Evolutionary conservation across 2,888 invertebrate genomes (phyloP), one percentile per base, ranked within the genome.

Genomic region (Apoderus coryli): DNA sequence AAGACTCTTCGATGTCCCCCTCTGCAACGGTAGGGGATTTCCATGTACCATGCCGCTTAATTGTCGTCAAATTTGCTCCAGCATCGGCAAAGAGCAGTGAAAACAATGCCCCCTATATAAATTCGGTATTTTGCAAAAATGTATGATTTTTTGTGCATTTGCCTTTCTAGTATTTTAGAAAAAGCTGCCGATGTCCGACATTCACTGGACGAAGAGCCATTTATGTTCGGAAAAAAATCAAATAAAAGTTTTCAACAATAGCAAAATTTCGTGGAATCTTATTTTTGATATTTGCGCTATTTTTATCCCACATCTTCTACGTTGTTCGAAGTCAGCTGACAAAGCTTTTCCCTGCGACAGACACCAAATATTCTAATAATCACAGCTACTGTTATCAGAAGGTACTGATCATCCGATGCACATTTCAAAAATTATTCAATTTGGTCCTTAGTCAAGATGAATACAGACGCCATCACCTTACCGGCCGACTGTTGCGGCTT

Each of bases 101-200:
- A n/a, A n/a, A n/a, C n/a, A n/a, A n/a, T n/a, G n/a, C n/a, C n/a
- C n/a, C n/a, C n/a, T n/a, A n/a, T n/a, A n/a, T n/a, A n/a, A n/a
- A n/a, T n/a, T n/a, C n/a, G n/a, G n/a, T n/a, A n/a, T n/a, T n/a
- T n/a, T n/a, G n/a, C n/a, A n/a, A n/a, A n/a, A n/a, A n/a, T n/a
- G n/a, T n/a, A n/a, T n/a, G n/a, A n/a, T n/a, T n/a, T n/a, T n/a
- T n/a, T n/a, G n/a, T n/a, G n/a, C n/a, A n/a, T n/a, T n/a, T n/a
- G n/a, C n/a, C n/a, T n/a, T n/a, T 12, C 4, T 22, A 11, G 12
- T 10, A 28, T 28, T 28, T 28, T n/a, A 12, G 11, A 11, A 27
- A 27, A 28, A 6, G 3, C 28, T 22, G 28, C 19, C 19, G 10
- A 28, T 28, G 28, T 28, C 19, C 19, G 19, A 28, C 28, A 28